These are phyloP conservation scores for Oncorhynchus clarkii DNA, from an alignment of 2,113 vertebrate genomes.

Conservation along the genomic window DNA sequence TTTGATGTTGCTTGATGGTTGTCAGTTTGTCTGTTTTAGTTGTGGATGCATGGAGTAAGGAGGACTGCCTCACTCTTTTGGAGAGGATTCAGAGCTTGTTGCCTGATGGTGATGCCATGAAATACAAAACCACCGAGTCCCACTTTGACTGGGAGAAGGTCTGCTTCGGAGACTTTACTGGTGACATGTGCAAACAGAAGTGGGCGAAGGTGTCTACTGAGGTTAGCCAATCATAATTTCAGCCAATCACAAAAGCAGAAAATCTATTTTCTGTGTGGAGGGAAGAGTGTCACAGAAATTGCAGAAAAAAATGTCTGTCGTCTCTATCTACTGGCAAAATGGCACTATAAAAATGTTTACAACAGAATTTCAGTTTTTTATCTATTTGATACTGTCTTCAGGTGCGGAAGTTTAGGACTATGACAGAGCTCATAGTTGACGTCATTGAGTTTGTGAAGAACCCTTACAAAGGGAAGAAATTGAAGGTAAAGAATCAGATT, in stretches of 20 bases:
- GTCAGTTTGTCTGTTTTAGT: constrained; percentile 5
- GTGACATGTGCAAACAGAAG: constrained; percentile 75
- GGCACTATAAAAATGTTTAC: not conserved
- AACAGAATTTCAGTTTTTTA: not conserved
- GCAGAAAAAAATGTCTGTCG: not conserved
- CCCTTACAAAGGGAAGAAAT: constrained; percentile 81
- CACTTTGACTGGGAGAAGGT: constrained; percentile 82
- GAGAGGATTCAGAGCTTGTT: constrained; percentile 72
- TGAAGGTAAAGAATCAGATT: constrained; percentile 65
- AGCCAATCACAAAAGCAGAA: not conserved
- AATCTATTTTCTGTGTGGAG: not conserved
- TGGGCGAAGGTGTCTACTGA: constrained; percentile 76
- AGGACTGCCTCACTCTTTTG: constrained; percentile 73
- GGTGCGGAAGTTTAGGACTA: constrained; percentile 78
- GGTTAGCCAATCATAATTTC: constrained; percentile 47
- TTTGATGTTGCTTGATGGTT: too few relatives aligned
- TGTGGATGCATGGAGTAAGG: constrained; percentile 71
- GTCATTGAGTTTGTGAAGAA: constrained; percentile 78
- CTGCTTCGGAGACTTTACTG: constrained; percentile 69
- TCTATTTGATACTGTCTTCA: constrained; percentile 40
- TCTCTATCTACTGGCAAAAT: not conserved
- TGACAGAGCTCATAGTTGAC: constrained; percentile 76
- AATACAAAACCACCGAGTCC: constrained; percentile 78
- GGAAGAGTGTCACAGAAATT: not conserved
- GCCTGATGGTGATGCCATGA: constrained; percentile 72